Conservation (phyloP, 1,140 invertebrate species). For the Drosophila bocqueti region DNA sequence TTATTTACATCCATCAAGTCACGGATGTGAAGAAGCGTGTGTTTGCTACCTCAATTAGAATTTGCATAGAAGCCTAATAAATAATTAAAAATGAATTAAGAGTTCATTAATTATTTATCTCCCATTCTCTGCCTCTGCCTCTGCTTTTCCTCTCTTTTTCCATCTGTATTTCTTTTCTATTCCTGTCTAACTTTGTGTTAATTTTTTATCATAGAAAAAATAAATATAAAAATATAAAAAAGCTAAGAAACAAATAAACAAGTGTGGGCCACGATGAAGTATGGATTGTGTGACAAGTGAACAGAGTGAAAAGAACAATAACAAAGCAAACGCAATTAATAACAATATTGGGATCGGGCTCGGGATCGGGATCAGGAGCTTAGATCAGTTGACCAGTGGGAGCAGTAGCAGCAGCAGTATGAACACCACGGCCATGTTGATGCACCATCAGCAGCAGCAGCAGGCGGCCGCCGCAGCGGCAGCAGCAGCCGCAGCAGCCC, state of each 20-base stretch:
- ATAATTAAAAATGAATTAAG: slow-evolving; percentile 79
- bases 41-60: slow-evolving; percentile 20
- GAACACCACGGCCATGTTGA: slow-evolving; percentile 82
- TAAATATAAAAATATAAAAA: slow-evolving; percentile 29
- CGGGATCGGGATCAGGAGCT: slow-evolving; percentile 13
- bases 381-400: slow-evolving; percentile 67
- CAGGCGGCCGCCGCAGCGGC: slow-evolving; percentile 65
- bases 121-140: not conserved
- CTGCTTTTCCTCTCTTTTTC: not conserved
- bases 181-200: slow-evolving; percentile 33
- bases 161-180: slow-evolving; percentile 12
- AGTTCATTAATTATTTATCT: slow-evolving; percentile 72
- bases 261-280: slow-evolving; percentile 71
- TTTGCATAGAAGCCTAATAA: slow-evolving; percentile 51
- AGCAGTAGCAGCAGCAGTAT: slow-evolving; percentile 83
- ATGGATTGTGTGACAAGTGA: slow-evolving; percentile 89
- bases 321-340: slow-evolving; percentile 86
- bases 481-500: slow-evolving; percentile 47
- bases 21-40: slow-evolving; percentile 32
- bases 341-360: slow-evolving; percentile 71
- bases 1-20: slow-evolving; percentile 20
- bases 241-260: slow-evolving; percentile 33
- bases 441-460: slow-evolving; percentile 83
- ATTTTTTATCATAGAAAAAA: slow-evolving; percentile 45
- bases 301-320: slow-evolving; percentile 87